Percentiles rank a stretch among this genome's conserved stretches.
Evolutionary conservation across 2,888 invertebrate species (phyloP).

Genomic region (Bombylius discolor): DNA sequence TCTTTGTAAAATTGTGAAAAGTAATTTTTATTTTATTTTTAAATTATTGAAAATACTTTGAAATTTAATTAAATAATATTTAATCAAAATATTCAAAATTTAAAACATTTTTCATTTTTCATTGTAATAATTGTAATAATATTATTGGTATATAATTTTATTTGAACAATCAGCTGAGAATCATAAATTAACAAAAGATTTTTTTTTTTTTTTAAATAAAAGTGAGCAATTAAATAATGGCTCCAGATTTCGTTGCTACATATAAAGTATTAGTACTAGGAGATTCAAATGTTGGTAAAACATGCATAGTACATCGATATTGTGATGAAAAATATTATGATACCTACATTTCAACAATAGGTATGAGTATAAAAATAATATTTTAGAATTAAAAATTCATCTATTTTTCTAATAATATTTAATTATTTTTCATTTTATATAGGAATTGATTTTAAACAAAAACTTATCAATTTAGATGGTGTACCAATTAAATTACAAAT

Average conservation of each 20-base stretch:
- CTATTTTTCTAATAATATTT: background rate
- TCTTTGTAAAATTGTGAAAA: no score
- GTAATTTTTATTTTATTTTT: no score
- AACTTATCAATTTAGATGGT: slow-evolving; percentile 75
- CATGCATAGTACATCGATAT: slow-evolving; percentile 79
- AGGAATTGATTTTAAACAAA: slow-evolving; percentile 86
- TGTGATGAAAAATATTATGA: slow-evolving; percentile 84
- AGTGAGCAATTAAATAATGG: slow-evolving; percentile 40
- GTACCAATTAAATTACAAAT: slow-evolving; percentile 58
- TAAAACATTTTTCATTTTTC: no score
- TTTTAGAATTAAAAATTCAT: no score
- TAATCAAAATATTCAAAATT: no score
- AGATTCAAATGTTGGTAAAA: slow-evolving; percentile 82
- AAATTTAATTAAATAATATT: no score
- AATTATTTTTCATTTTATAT: slow-evolving; percentile 18
- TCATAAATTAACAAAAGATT: background rate
- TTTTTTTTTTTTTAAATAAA: slow-evolving; percentile 1
- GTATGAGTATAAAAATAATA: slow-evolving; percentile 47
- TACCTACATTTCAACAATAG: slow-evolving; percentile 82
- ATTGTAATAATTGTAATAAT: no score
- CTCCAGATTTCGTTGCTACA: slow-evolving; percentile 73
- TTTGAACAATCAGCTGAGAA: no score
- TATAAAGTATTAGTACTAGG: slow-evolving; percentile 78
- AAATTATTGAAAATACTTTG: no score
- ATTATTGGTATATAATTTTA: no score